Conservation (phyloP, 2,888 invertebrate species). For the Agrotis clavis region DNA sequence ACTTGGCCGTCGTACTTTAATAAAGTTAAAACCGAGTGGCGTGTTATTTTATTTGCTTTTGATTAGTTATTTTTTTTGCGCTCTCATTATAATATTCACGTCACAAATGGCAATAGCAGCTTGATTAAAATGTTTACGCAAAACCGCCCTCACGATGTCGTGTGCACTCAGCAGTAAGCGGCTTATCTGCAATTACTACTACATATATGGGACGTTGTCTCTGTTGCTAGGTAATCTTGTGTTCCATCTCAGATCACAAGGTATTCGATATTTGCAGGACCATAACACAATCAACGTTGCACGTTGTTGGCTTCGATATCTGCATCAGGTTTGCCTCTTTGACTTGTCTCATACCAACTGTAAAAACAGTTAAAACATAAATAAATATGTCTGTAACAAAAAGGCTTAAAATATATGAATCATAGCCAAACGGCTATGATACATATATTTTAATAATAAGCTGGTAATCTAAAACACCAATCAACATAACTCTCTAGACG, state of each 20-base stretch:
- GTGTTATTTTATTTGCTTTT: neutral
- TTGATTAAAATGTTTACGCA: too few relatives aligned
- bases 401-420: too few relatives aligned
- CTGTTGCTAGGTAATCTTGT: conserved; percentile 2
- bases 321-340: too few relatives aligned
- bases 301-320: neutral
- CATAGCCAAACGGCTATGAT: too few relatives aligned
- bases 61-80: too few relatives aligned
- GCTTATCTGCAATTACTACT: conserved; percentile 13
- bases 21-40: neutral
- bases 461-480: too few relatives aligned
- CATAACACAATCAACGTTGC: neutral
- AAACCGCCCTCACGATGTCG: neutral
- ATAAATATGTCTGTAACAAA: too few relatives aligned
- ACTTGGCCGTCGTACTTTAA: neutral
- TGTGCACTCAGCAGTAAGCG: neutral
- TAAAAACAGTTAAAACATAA: too few relatives aligned
- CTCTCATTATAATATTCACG: too few relatives aligned
- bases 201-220: neutral
- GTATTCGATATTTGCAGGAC: neutral
- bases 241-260: neutral
- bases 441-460: too few relatives aligned
- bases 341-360: too few relatives aligned
- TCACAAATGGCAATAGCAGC: too few relatives aligned
- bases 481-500: conserved; percentile 6